Percentiles rank a stretch among this genome's conserved stretches.
Conservation (phyloP, 2,797 vertebrate species). For the Pygocentrus nattereri region DNA sequence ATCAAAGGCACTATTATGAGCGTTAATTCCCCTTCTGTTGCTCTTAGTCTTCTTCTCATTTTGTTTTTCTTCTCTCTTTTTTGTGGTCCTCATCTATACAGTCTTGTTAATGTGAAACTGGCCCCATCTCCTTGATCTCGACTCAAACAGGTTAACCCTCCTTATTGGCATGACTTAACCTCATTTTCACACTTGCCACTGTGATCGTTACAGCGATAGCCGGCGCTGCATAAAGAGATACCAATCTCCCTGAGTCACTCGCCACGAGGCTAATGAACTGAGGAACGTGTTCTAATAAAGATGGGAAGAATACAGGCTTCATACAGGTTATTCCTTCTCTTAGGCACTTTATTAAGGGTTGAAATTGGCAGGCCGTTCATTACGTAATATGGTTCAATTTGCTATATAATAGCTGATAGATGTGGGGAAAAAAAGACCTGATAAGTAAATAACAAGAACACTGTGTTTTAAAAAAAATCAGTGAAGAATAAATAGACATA, state of each 20-base stretch:
- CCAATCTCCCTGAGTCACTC: background rate
- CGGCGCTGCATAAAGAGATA: slow-evolving; percentile 5
- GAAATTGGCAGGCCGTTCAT: background rate
- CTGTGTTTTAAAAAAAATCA: no score
- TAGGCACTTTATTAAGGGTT: background rate
- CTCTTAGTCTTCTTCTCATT: slow-evolving; percentile 6
- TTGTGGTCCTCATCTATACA: slow-evolving; percentile 22
- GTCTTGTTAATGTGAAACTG: slow-evolving; percentile 50
- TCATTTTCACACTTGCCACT: slow-evolving; percentile 26
- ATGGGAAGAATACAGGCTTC: background rate
- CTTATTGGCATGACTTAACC: slow-evolving; percentile 18
- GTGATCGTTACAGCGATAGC: slow-evolving; percentile 13
- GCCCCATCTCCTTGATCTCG: slow-evolving; percentile 31
- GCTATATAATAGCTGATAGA: background rate
- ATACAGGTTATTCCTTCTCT: background rate
- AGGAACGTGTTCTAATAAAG: background rate
- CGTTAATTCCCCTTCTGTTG: slow-evolving; percentile 55
- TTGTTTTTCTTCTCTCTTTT: slow-evolving; percentile 19
- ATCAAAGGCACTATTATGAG: slow-evolving; percentile 61
- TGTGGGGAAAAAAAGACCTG: background rate
- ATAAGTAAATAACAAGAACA: background rate
- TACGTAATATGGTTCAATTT: background rate
- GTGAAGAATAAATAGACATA: no score
- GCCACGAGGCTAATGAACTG: background rate
- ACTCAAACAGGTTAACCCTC: slow-evolving; percentile 44